Evolutionary conservation across 2,113 vertebrate genomes (phyloP).

Genomic region (Calidris pygmaea): DNA sequence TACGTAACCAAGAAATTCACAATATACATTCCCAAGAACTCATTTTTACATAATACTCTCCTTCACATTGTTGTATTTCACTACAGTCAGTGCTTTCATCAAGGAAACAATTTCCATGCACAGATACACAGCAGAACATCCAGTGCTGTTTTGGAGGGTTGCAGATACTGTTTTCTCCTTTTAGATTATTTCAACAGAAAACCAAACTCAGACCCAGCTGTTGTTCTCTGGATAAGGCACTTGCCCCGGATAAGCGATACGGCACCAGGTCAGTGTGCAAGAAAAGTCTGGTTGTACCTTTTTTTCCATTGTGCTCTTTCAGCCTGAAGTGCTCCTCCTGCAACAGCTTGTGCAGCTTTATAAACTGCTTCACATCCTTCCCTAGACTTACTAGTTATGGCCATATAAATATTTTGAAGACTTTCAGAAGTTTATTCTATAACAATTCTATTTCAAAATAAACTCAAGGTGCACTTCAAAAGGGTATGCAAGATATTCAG

Average conservation of each 20-base stretch:
- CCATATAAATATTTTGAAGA: not conserved
- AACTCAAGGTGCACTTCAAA: not conserved
- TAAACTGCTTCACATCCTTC: not conserved
- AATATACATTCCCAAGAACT: not conserved
- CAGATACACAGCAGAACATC: not conserved
- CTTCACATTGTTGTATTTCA: not conserved
- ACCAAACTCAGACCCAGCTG: not conserved
- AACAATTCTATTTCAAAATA: not conserved
- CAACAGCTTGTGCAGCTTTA: not conserved
- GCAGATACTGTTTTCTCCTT: not conserved
- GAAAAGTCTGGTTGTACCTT: not conserved
- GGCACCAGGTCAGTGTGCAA: not conserved
- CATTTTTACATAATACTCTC: not conserved
- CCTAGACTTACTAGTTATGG: not conserved
- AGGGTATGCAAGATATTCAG: not conserved
- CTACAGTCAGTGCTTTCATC: not conserved
- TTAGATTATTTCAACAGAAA: not conserved
- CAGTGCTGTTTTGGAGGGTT: not conserved
- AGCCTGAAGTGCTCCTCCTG: not conserved
- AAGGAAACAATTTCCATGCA: not conserved
- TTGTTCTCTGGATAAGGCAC: slow-evolving; percentile 25
- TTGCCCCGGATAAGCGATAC: not conserved
- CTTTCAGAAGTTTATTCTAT: not conserved
- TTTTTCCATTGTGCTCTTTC: not conserved
- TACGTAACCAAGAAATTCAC: not conserved